Conservation (phyloP, 2,113 vertebrate species). For the Myodes glareolus region DNA sequence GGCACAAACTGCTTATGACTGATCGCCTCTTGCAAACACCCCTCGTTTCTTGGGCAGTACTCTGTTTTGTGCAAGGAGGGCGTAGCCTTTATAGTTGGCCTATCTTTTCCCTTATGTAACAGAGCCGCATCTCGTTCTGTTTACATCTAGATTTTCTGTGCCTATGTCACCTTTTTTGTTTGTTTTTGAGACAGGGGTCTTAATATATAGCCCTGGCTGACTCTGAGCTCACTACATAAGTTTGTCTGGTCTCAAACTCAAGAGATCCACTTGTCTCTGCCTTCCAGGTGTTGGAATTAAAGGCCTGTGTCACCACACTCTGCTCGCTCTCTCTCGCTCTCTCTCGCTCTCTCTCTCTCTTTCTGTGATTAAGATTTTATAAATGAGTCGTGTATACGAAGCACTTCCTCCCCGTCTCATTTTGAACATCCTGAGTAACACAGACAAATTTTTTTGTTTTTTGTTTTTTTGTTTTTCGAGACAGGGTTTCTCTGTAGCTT, state of each 20-base stretch:
- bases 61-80: not conserved
- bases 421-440: not conserved
- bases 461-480: too few relatives aligned
- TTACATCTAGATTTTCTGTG: not conserved
- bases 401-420: not conserved
- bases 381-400: not conserved
- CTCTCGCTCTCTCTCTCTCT: too few relatives aligned
- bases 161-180: not conserved
- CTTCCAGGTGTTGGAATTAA: not conserved
- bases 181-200: not conserved
- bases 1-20: not conserved
- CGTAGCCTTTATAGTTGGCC: not conserved
- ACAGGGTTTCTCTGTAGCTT: too few relatives aligned
- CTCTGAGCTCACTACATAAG: not conserved
- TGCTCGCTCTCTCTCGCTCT: too few relatives aligned
- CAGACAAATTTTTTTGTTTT: too few relatives aligned
- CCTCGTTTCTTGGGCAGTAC: not conserved
- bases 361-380: constrained; percentile 3
- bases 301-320: not conserved
- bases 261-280: not conserved
- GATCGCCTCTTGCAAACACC: not conserved
- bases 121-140: not conserved
- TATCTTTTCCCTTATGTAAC: not conserved
- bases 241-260: not conserved
- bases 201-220: not conserved